Percentiles rank a stretch among this genome's conserved stretches.
phyloP scores from a whole-genome alignment of 2,797 vertebrate genomes.

The Linurgus olivaceus region DNA sequence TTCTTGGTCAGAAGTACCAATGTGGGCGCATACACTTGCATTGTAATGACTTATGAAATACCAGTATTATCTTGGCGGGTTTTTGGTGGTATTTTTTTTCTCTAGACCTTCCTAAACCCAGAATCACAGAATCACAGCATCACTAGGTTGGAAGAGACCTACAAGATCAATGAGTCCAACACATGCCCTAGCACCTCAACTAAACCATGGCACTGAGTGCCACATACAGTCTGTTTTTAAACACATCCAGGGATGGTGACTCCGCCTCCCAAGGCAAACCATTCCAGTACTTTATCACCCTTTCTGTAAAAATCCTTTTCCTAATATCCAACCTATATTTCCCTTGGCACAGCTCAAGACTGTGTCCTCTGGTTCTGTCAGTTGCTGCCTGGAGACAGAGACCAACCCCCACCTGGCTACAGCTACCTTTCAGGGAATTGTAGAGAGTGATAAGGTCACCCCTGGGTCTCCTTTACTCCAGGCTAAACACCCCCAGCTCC shows the following conservation, averaged over 20 bases:
- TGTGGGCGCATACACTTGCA: background rate
- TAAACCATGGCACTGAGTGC: background rate
- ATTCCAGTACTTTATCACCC: background rate
- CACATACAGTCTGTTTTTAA: background rate
- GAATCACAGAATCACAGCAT: background rate
- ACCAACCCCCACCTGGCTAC: background rate
- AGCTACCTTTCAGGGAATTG: background rate
- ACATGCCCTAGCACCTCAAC: background rate
- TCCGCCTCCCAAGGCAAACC: background rate
- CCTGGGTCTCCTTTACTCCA: background rate
- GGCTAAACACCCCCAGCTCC: background rate
- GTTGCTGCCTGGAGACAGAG: background rate
- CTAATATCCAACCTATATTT: background rate
- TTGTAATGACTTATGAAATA: background rate
- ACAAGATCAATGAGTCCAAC: background rate
- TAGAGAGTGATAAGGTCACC: background rate
- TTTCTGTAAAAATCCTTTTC: background rate
- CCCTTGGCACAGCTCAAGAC: background rate
- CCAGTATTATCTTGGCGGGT: background rate
- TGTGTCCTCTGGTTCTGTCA: background rate
- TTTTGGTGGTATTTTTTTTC: background rate
- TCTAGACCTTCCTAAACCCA: background rate
- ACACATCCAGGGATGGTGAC: background rate
- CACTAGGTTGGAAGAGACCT: background rate
- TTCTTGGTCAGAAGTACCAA: background rate